Evolutionary conservation across 2,113 vertebrate species (phyloP).

Genomic region (Semnopithecus entellus): DNA sequence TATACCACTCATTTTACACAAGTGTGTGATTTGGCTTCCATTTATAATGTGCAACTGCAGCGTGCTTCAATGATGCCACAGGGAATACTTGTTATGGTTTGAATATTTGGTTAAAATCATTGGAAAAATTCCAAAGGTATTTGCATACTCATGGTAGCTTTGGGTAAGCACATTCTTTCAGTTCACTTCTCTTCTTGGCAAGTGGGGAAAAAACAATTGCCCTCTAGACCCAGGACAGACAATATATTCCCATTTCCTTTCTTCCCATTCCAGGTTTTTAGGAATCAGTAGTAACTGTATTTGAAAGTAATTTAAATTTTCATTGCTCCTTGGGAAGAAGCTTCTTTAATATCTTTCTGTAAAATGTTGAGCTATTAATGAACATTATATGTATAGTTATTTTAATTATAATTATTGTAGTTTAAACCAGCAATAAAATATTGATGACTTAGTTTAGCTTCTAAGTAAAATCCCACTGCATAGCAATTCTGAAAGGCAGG

Average conservation of each 20-base stretch:
- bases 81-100: slow-evolving; percentile 67
- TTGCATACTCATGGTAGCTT: slow-evolving; percentile 36
- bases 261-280: neutral
- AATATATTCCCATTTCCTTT: neutral
- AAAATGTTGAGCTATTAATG: slow-evolving; percentile 22
- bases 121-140: slow-evolving; percentile 67
- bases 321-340: neutral
- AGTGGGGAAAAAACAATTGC: neutral
- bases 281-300: neutral
- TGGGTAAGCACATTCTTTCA: slow-evolving; percentile 42
- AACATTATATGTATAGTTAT: neutral
- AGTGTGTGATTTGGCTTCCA: slow-evolving; percentile 70
- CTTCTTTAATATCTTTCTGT: slow-evolving; percentile 2
- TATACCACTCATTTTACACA: slow-evolving; percentile 74
- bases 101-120: slow-evolving; percentile 77
- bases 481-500: neutral
- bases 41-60: slow-evolving; percentile 67
- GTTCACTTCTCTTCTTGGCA: slow-evolving; percentile 32
- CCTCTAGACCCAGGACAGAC: neutral
- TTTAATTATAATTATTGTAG: neutral
- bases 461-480: neutral
- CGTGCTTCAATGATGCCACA: slow-evolving; percentile 32
- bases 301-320: slow-evolving; percentile 41
- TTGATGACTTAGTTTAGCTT: neutral
- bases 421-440: neutral